Percentiles rank a stretch among this genome's conserved stretches.
Conservation (phyloP, 1,140 invertebrate genomes). For the Atta cephalotes region DNA sequence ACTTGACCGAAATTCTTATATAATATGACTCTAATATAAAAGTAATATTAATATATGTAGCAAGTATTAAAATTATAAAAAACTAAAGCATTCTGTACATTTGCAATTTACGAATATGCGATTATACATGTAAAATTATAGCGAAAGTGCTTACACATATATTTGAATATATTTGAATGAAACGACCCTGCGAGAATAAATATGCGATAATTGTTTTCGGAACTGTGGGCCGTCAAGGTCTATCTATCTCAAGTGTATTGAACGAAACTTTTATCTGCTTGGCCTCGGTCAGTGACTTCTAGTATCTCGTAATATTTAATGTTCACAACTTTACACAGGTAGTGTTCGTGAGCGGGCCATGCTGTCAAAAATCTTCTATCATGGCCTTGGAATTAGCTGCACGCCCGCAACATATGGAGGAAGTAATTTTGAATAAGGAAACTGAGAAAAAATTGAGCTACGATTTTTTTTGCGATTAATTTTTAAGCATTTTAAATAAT, state of each 20-base stretch:
- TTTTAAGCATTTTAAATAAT: neutral
- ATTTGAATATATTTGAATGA: neutral
- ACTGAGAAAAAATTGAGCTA: neutral
- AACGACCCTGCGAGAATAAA: neutral
- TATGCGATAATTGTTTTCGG: conserved; percentile 23
- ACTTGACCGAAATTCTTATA: neutral
- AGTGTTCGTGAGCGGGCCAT: conserved; percentile 18
- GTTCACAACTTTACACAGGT: conserved; percentile 60
- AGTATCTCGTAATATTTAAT: conserved; percentile 32
- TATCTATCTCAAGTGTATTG: conserved; percentile 55
- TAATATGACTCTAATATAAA: neutral
- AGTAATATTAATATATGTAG: neutral
- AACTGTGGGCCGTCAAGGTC: conserved; percentile 48
- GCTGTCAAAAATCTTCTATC: conserved; percentile 23
- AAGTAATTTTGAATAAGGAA: neutral
- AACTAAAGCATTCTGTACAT: neutral
- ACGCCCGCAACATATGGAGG: neutral
- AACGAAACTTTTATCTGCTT: conserved; percentile 63
- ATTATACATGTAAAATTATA: neutral
- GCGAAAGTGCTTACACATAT: neutral
- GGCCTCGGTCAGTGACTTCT: conserved; percentile 69
- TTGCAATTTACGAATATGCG: neutral
- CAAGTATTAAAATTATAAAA: neutral
- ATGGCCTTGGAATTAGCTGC: neutral
- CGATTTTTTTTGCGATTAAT: neutral